Conservation (phyloP, 1,140 invertebrate genomes). For the Stenopsyche tienmushanensis region DNA sequence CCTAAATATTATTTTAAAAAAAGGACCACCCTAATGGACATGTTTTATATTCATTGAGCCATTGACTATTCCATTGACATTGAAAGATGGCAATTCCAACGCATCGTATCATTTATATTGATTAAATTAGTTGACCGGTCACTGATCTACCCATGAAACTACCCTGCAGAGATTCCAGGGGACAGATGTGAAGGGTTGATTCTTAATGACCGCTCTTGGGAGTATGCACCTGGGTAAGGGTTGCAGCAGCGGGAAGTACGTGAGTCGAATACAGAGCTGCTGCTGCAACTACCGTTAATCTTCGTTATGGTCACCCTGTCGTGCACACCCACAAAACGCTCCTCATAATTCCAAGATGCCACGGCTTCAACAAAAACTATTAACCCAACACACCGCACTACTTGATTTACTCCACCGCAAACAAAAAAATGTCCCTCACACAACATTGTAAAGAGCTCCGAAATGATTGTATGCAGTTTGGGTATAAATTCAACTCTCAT, state of each 20-base stretch:
- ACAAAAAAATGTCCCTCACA: background rate
- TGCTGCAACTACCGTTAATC: constrained; percentile 5
- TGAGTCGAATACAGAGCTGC: background rate
- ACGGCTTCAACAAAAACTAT: constrained; percentile 14
- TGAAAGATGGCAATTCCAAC: too few species aligned
- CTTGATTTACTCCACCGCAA: background rate
- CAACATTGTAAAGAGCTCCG: too few species aligned
- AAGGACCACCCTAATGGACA: too few species aligned
- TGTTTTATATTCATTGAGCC: too few species aligned
- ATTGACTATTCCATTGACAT: too few species aligned
- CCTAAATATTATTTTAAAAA: too few species aligned
- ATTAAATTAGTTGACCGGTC: too few species aligned
- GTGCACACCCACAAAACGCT: constrained; percentile 8
- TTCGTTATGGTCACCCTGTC: constrained; percentile 13
- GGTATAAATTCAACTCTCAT: too few species aligned
- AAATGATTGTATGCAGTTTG: too few species aligned
- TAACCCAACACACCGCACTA: background rate
- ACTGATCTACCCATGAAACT: too few species aligned
- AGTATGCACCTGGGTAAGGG: background rate
- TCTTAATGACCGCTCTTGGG: background rate
- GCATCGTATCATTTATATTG: too few species aligned
- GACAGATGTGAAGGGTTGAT: too few species aligned
- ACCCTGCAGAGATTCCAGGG: background rate
- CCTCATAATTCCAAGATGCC: constrained; percentile 10
- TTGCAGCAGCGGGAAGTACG: background rate